Base-by-base conservation (phyloP, 2,113 vertebrate genomes). In the Pipra filicauda region DNA sequence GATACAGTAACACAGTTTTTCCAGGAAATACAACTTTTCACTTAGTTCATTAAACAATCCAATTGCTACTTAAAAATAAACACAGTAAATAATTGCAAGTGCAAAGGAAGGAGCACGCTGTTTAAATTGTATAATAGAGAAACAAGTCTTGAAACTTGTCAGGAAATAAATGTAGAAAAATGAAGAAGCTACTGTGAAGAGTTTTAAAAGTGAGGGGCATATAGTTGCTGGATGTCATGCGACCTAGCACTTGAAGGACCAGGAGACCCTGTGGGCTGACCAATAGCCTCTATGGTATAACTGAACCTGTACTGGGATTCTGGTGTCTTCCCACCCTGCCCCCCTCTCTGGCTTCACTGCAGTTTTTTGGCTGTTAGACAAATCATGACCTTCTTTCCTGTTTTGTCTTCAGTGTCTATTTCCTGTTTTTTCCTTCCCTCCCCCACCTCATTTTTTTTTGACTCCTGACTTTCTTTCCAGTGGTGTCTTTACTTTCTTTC, bases 371-470 rank as follows among this genome's bases (percentile, higher is more conserved):
- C 93, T 75, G 8, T 74, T 74, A 78, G 55, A 86, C 90, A 94
- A 90, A 86, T 89, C 39, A 31, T 94, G 89, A 93, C 90, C 79
- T 85, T 85, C 75, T 94, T 96, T 94, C 93, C 95, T 97, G 88
- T 94, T 91, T 97, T 94, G 88, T 94, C 79, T 97, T 95, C 62
- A 81, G 70, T 2, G 57, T 76, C 90, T 93, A 79, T 92, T 97
- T 97, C 95, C 94, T 95, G 82, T 91, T 97, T 96, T 94, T 58
- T 95, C 33, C 71, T 97, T 88, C 77, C 87, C 58, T 51, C 76
- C 67, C 70, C 61, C 89, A 19, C 44, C 7, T 61, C 28, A 3
- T 37, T 58, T 78, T 66, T 66, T 76, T 77, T 73, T 1, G 51
- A 8, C 19, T 94, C n/a, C 41, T 43, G 46, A 46, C 35, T 78